Conservation (phyloP, 2,888 invertebrate genomes). For the Theodoxus fluviatilis region DNA sequence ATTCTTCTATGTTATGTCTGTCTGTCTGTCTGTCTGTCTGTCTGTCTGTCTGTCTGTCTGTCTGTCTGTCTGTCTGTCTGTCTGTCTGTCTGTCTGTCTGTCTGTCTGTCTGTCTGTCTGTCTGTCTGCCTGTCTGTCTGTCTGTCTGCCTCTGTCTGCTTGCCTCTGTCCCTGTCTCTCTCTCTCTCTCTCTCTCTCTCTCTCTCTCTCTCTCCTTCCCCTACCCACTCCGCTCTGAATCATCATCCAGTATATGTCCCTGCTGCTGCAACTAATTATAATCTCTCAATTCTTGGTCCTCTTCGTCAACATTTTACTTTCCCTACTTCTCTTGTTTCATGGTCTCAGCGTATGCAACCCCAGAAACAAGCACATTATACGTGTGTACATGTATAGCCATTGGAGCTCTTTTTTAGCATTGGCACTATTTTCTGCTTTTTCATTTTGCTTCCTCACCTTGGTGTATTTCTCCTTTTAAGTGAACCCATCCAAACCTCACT, state of each 20-base stretch:
- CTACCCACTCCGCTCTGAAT: neutral
- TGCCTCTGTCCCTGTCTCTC: slow-evolving; percentile 21
- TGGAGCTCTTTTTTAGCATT: too few species aligned
- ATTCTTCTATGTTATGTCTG: neutral
- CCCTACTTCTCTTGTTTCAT: neutral
- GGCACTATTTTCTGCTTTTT: too few species aligned
- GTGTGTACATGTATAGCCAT: too few species aligned
- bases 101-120: slow-evolving; percentile 2
- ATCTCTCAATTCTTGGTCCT: too few species aligned
- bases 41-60: slow-evolving; percentile 1
- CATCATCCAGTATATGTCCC: too few species aligned
- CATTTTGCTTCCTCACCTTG: too few species aligned
- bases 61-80: neutral
- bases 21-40: neutral
- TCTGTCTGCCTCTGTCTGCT: neutral
- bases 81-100: neutral
- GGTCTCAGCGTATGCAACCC: too few species aligned
- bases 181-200: slow-evolving; percentile 21
- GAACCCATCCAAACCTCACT: too few species aligned
- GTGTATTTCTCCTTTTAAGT: too few species aligned
- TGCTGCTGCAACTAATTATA: too few species aligned
- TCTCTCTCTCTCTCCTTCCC: slow-evolving; percentile 12
- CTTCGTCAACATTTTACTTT: neutral
- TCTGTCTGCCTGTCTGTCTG: neutral
- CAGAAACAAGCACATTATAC: too few species aligned